Evolutionary conservation across 1,140 invertebrate genomes (phyloP), one percentile per base, ranked within the genome.

Genomic region (Eufriesea mexicana): DNA sequence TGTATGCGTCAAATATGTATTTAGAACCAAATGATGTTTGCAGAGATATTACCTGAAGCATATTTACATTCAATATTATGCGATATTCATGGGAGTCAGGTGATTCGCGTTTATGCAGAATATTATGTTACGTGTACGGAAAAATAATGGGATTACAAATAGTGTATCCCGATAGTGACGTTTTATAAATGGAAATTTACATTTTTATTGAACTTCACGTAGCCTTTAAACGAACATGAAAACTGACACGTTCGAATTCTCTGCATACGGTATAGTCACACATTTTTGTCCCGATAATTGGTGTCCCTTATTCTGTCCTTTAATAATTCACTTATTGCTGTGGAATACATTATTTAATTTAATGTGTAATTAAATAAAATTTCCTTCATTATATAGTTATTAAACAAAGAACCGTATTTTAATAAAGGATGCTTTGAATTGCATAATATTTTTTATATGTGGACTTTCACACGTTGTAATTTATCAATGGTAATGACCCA

Each of bases 11-110:
- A 47, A 49, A 71, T 23, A 45, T 68, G 51, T 78, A 57, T 67
- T 54, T 68, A 78, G 49, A 55, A 57, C 6, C n/a, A 78, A 70
- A 78, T 68, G 45, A 42, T 61, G 42, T 79, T 79, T 72, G 35
- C 42, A n/a, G 20, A 47, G 54, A 61, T 49, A 72, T 72, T 79
- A 72, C 35, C 6, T 7, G 51, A 28, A 61, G 45, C 20, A 35
- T 72, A 59, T 79, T 79, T 79, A 42, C 55, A 28, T 72, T 49
- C 47, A 18, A 72, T 61, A 66, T 45, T 42, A 54, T 12, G 42
- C 4, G 18, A 66, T 54, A 61, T 79, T 59, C 45, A 20, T 28
- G 16, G 18, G 20, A 45, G 25, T 8, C 25, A 12, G 10, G 18
- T 23, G 12, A 57, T 25, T 67, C 23, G n/a, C 5, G 28, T 57